Evolutionary conservation across 1,140 invertebrate species (phyloP).

Genomic region (Linepithema humile): DNA sequence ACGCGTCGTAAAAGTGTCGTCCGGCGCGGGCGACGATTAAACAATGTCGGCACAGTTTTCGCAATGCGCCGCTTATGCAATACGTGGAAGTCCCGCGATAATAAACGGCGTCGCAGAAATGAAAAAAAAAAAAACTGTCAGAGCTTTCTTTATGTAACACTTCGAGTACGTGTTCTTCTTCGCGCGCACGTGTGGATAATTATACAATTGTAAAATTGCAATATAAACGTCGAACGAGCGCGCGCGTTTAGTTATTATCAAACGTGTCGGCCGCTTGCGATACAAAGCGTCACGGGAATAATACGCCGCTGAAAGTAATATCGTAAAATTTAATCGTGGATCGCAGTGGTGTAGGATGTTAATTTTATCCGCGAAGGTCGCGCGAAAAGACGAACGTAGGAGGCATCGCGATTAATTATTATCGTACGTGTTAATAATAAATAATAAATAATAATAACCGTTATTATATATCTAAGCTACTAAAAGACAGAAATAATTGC

Average conservation of each 20-base stretch:
- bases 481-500: not conserved
- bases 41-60: conserved; percentile 20
- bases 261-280: not conserved
- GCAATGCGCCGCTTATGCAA: conserved; percentile 14
- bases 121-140: not conserved
- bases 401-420: not conserved
- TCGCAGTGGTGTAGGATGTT: not conserved
- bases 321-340: not conserved
- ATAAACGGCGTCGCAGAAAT: not conserved
- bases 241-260: not conserved
- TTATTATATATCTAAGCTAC: not conserved
- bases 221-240: not conserved
- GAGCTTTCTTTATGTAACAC: conserved; percentile 6
- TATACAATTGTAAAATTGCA: conserved; percentile 17
- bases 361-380: not conserved
- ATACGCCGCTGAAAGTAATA: not conserved
- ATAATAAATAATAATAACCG: not conserved
- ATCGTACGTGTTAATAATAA: not conserved
- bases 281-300: not conserved
- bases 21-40: conserved; percentile 11
- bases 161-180: not conserved
- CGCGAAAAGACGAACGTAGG: not conserved
- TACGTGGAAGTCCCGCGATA: not conserved
- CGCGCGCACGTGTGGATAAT: not conserved
- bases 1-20: conserved; percentile 26